Evolutionary conservation across 1,140 invertebrate genomes (phyloP), one percentile per base, ranked within the genome.

Genomic region (Whitmania pigra): DNA sequence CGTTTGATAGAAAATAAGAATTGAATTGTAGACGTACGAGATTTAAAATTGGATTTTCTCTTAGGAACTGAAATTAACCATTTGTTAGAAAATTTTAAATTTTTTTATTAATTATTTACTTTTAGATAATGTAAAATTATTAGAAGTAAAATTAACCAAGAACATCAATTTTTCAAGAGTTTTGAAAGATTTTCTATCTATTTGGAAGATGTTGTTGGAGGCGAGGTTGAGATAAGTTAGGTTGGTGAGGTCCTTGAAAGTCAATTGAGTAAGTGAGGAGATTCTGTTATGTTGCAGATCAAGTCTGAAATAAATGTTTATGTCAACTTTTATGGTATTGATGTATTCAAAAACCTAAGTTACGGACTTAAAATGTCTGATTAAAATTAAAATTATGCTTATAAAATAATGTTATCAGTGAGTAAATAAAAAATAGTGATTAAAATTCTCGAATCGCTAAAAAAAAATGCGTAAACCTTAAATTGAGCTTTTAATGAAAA

Each of bases 161-260:
- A 88, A 86, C n/a, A 88, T 87, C 63, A 93, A 81, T 76, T 89
- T 88, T 2, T 87, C 87, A 67, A 93, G 84, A 43, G 87, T 85
- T 79, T 90, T 87, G 75, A 93, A 83, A 40, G 88, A 87, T 29
- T 87, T 88, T 18, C 89, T 87, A 13, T 87, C 87, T 11, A 91
- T 85, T 69, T 85, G 85, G 20, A 84, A 83, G 53, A 93, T 83
- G 53, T 86, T 85, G 81, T 94, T 93, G 73, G 88, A 84, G 20
- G 90, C 90, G 11, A 93, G 83, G 75, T 93, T 90, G 67, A 94
- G 82, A 76, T 90, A 88, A 77, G 90, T 87, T 36, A 93, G 80
- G 73, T 86, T 82, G 54, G 83, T 81, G 36, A 90, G 84, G 54
- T 86, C 86, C 60, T 76, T 53, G 76, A 90, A 89, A 77, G 83